Percentiles rank a stretch among this genome's conserved stretches.
Evolutionary conservation across 2,797 vertebrate species (phyloP).

Genomic region (Chelon auratus): DNA sequence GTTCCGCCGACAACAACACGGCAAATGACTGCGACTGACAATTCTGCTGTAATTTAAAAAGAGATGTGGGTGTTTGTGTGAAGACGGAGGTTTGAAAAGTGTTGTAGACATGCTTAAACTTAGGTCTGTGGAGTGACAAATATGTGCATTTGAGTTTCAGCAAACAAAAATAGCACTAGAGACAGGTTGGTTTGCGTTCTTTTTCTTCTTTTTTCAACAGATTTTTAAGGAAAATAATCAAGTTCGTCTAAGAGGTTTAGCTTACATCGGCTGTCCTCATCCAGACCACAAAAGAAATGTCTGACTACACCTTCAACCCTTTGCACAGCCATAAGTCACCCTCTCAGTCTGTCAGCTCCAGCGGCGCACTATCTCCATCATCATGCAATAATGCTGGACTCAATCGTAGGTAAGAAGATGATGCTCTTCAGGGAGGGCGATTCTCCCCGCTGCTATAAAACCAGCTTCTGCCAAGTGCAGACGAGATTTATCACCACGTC

Average conservation of each 20-base stretch:
- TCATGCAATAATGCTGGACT: conserved; percentile 75
- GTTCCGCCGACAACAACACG: conserved; percentile 1
- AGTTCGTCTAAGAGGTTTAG: neutral
- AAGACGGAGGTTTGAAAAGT: neutral
- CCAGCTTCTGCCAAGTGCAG: conserved; percentile 65
- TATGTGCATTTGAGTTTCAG: neutral
- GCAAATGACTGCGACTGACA: neutral
- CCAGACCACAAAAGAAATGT: conserved; percentile 35
- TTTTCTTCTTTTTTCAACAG: neutral
- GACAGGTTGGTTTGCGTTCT: neutral
- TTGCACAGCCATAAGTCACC: conserved; percentile 67
- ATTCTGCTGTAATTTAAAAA: conserved; percentile 14
- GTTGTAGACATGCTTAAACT: conserved; percentile 23
- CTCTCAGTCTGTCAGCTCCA: conserved; percentile 63
- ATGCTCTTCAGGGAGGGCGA: conserved; percentile 73
- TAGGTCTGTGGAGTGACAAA: conserved; percentile 4
- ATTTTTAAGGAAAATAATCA: conserved; percentile 2
- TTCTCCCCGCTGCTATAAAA: conserved; percentile 69
- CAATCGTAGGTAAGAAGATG: conserved; percentile 73
- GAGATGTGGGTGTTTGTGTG: neutral
- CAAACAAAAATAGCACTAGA: neutral
- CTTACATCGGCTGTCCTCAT: neutral
- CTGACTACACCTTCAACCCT: conserved; percentile 81
- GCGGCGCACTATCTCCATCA: conserved; percentile 71
- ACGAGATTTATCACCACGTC: conserved; percentile 82